Evolutionary conservation across 2,888 invertebrate species (phyloP).

Genomic region (Tenthredo distinguenda): DNA sequence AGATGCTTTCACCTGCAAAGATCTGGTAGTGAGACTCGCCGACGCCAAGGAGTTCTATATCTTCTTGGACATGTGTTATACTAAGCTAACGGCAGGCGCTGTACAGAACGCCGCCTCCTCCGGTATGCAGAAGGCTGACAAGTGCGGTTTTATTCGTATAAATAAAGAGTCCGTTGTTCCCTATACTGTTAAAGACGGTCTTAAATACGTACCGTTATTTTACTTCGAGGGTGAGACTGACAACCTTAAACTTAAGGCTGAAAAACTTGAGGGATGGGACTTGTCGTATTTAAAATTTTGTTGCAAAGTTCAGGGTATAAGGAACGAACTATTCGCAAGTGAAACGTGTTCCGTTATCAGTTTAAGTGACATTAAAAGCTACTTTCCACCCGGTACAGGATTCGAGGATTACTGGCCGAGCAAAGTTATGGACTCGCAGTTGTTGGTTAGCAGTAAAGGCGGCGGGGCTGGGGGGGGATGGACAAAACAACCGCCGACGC

Average conservation of each 20-base stretch:
- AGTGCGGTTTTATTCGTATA: slow-evolving; percentile 94
- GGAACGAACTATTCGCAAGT: slow-evolving; percentile 94
- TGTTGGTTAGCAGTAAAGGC: slow-evolving; percentile 86
- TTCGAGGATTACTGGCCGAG: slow-evolving; percentile 97
- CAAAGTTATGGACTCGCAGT: slow-evolving; percentile 91
- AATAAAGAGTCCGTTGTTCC: slow-evolving; percentile 97
- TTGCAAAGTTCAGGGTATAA: slow-evolving; percentile 95
- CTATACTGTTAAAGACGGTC: slow-evolving; percentile 90
- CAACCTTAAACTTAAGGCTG: slow-evolving; percentile 91
- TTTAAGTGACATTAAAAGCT: slow-evolving; percentile 93
- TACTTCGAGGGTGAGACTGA: slow-evolving; percentile 96
- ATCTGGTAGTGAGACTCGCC: slow-evolving; percentile 91
- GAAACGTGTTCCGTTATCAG: slow-evolving; percentile 95
- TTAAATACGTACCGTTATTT: slow-evolving; percentile 94
- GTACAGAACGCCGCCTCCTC: slow-evolving; percentile 81
- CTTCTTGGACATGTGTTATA: slow-evolving; percentile 93
- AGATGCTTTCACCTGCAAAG: slow-evolving; percentile 92
- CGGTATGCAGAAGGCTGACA: slow-evolving; percentile 80
- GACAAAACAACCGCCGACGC: slow-evolving; percentile 89
- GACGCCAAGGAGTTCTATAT: slow-evolving; percentile 95
- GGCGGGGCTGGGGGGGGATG: slow-evolving; percentile 83
- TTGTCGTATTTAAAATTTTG: slow-evolving; percentile 95
- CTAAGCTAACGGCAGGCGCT: slow-evolving; percentile 86
- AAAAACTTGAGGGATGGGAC: slow-evolving; percentile 94
- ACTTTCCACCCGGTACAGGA: slow-evolving; percentile 93